Conservation (phyloP, 1,140 invertebrate genomes). For the Drosophila arawakana region DNA sequence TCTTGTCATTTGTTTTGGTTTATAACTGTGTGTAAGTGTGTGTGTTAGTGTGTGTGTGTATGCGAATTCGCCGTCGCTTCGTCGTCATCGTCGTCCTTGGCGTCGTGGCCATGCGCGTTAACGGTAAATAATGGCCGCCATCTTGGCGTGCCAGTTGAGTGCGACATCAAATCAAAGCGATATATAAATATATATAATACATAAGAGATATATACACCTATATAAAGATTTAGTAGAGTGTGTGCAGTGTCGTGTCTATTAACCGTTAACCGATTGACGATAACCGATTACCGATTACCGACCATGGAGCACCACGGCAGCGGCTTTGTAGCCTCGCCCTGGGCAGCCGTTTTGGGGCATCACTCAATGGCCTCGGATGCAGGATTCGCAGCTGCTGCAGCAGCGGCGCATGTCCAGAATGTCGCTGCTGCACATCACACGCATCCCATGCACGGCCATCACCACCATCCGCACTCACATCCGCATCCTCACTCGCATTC, state of each 20-base stretch:
- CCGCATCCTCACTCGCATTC: conserved; percentile 71
- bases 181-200: conserved; percentile 25
- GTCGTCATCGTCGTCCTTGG: conserved; percentile 8
- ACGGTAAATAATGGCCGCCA: conserved; percentile 83
- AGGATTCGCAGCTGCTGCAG: conserved; percentile 85
- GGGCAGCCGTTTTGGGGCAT: conserved; percentile 89
- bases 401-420: conserved; percentile 82
- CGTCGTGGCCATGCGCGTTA: conserved; percentile 74
- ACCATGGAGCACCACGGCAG: conserved; percentile 88
- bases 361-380: conserved; percentile 85
- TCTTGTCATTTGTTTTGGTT: conserved; percentile 30
- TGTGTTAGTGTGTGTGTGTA: conserved; percentile 14
- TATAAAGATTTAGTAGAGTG: neutral
- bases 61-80: conserved; percentile 41
- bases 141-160: conserved; percentile 64
- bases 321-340: conserved; percentile 88
- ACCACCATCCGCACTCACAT: conserved; percentile 33
- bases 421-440: conserved; percentile 74
- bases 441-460: conserved; percentile 77
- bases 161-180: conserved; percentile 70
- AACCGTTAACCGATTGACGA: neutral
- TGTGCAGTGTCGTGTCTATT: conserved; percentile 4
- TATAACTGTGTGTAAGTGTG: conserved; percentile 10
- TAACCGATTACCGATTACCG: neutral
- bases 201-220: conserved; percentile 28